These are phyloP conservation scores for Dryas iulia DNA, from an alignment of 1,140 invertebrate species.

Conservation along the genomic window DNA sequence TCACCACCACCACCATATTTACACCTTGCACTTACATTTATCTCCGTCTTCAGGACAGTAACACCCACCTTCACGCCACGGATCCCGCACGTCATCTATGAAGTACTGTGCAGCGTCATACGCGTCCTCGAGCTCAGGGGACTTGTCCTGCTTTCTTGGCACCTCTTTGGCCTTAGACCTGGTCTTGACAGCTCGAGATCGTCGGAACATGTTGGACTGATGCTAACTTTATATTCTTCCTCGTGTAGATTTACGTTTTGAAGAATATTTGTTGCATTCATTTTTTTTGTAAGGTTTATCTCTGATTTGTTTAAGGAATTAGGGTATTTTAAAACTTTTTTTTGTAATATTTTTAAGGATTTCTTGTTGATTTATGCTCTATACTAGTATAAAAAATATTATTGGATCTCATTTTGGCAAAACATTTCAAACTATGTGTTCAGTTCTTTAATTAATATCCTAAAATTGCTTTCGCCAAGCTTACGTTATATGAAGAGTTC, in stretches of 20 bases:
- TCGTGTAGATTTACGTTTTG: not conserved
- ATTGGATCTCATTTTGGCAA: too few species aligned
- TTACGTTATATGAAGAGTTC: too few species aligned
- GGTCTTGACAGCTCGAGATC: conserved; percentile 11
- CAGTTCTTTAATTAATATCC: too few species aligned
- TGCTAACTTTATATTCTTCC: not conserved
- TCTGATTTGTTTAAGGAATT: too few species aligned
- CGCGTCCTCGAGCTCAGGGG: conserved; percentile 76
- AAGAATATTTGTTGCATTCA: not conserved
- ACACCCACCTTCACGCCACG: conserved; percentile 39
- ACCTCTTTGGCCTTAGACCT: too few species aligned
- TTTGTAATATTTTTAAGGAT: not conserved
- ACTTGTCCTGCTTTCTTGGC: conserved; percentile 33
- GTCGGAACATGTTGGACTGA: conserved; percentile 16
- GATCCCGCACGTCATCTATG: conserved; percentile 80
- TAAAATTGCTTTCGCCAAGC: too few species aligned
- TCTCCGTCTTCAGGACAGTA: too few species aligned
- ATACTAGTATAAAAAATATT: not conserved
- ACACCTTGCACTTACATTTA: too few species aligned
- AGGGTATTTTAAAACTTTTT: not conserved
- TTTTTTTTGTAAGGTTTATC: not conserved
- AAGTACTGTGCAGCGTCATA: conserved; percentile 86
- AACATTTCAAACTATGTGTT: too few species aligned
- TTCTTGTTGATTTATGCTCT: not conserved
- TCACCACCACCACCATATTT: too few species aligned